Base-by-base conservation (phyloP, 2,888 invertebrate species). In the Drosophila koepferae region DNA sequence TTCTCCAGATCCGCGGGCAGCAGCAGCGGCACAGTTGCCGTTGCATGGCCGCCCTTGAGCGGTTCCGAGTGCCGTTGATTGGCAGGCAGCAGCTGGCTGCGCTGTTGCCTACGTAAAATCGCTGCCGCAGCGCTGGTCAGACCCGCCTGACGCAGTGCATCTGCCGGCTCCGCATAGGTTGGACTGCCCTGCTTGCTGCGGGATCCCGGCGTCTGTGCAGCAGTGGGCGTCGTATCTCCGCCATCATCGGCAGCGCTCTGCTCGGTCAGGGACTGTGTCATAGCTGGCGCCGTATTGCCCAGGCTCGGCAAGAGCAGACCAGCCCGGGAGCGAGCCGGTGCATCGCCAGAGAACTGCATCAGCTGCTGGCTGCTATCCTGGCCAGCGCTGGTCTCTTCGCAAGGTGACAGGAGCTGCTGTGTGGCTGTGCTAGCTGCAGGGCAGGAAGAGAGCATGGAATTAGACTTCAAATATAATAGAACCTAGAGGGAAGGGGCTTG, bases 111-210 rank as follows among this genome's bases (percentile, higher is more conserved):
- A 7, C 93, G 88, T 62, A 93, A 67, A n/a, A 93, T 92, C 48
- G 92, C 92, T 16, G 90, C 92, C 14, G 91, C 83, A 0, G 89
- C 85, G 28, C 58, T 89, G 54, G 81, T 86, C 14, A 92, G 66
- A 54, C 92, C 92, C 44, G 92, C 92, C 70, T 92, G 92, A 89
- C 95, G 95, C 64, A 97, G 94, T 34, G 97, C 95, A 93, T 98
- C 98, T 14, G 97, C 97, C 36, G 98, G 98, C 92, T 98, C 97
- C 3, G 97, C 97, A 91, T 98, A 98, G 90, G 97, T 97, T 1
- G 97, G 97, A 92, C 97, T 97, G 16, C 96, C 96, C 91, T 97
- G 96, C 80, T 97, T 96, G 72, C 93, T 93, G 46, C 93, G 90
- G 10, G 90, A 91, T 0, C 90, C 80, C 0, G 80, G 82, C 1